Evolutionary conservation across 2,797 vertebrate genomes (phyloP).

Genomic region (Liparis tanakae): DNA sequence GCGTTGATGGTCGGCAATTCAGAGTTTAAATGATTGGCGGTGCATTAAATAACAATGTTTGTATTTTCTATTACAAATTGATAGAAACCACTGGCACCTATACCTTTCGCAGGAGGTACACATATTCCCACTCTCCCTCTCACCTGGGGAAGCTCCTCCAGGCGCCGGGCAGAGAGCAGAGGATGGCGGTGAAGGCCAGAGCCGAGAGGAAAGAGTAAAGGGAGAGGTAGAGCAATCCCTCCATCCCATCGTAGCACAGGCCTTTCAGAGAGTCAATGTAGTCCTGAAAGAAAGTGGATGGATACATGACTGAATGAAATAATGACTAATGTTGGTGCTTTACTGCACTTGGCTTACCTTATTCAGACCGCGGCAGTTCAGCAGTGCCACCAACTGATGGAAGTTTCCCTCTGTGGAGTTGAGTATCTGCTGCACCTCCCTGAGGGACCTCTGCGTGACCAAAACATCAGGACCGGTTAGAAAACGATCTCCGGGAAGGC

Average conservation of each 20-base stretch:
- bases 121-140: slow-evolving; percentile 32
- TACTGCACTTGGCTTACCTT: slow-evolving; percentile 80
- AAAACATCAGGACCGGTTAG: slow-evolving; percentile 9
- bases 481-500: background rate
- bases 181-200: slow-evolving; percentile 88
- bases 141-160: slow-evolving; percentile 94
- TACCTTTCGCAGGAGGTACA: background rate
- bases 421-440: slow-evolving; percentile 90
- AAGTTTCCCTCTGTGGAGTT: slow-evolving; percentile 93
- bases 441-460: slow-evolving; percentile 84
- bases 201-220: slow-evolving; percentile 89
- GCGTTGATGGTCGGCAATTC: background rate
- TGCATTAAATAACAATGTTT: slow-evolving; percentile 5
- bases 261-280: slow-evolving; percentile 91
- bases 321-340: background rate
- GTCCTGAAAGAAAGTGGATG: slow-evolving; percentile 78
- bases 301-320: background rate
- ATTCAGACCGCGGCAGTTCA: slow-evolving; percentile 91
- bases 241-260: slow-evolving; percentile 92
- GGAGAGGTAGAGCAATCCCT: slow-evolving; percentile 87
- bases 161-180: slow-evolving; percentile 91
- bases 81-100: background rate
- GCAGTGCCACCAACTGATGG: slow-evolving; percentile 91
- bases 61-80: background rate
- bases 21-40: slow-evolving; percentile 5